These are phyloP conservation scores for Nysson spinosus DNA, from an alignment of 2,888 invertebrate genomes.

Conservation along the genomic window DNA sequence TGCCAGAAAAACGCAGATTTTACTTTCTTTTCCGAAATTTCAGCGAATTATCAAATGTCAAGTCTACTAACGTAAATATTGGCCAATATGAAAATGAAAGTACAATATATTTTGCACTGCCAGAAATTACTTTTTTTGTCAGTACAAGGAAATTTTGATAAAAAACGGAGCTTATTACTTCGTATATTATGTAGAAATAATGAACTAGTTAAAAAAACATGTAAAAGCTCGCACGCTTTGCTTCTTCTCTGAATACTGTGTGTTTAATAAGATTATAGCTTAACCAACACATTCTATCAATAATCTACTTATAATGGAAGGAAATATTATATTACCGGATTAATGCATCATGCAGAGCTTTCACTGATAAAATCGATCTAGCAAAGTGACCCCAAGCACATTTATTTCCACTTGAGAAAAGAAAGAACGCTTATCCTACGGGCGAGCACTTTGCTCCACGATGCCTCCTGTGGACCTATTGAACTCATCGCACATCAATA, in stretches of 20 bases:
- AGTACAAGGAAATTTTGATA: too few species aligned
- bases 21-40: conserved; percentile 31
- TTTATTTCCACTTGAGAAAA: conserved; percentile 55
- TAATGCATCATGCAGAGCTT: conserved; percentile 18
- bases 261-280: too few species aligned
- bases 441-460: conserved; percentile 55
- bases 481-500: conserved; percentile 63
- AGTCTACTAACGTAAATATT: conserved; percentile 7
- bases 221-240: too few species aligned
- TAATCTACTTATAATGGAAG: neutral
- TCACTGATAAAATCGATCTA: conserved; percentile 52
- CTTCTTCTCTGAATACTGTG: too few species aligned
- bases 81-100: too few species aligned
- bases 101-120: neutral
- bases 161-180: too few species aligned
- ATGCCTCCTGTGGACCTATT: conserved; percentile 53
- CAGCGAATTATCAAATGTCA: conserved; percentile 12
- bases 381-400: conserved; percentile 50
- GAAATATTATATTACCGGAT: neutral
- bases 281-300: too few species aligned
- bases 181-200: too few species aligned
- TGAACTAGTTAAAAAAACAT: too few species aligned
- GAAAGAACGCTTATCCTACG: conserved; percentile 53
- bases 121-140: neutral
- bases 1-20: conserved; percentile 46